Conservation (phyloP, 2,888 invertebrate species). For the Micropterix aruncella region DNA sequence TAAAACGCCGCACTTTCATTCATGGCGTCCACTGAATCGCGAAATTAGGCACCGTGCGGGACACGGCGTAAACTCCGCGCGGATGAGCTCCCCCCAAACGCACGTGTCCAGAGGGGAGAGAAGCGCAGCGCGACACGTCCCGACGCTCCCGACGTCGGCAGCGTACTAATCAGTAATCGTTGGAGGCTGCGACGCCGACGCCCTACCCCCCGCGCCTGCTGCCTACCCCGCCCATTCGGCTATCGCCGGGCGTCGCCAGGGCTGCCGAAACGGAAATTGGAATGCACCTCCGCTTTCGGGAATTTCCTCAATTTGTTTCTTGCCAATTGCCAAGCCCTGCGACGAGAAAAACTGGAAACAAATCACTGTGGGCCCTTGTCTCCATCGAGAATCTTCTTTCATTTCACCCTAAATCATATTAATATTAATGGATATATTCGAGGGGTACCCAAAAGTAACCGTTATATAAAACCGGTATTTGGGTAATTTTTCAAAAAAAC, state of each 20-base stretch:
- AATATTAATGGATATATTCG: too few relatives aligned
- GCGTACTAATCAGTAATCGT: conserved; percentile 44
- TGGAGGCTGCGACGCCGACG: conserved; percentile 16
- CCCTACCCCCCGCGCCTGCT: neutral
- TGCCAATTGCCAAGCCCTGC: conserved; percentile 16
- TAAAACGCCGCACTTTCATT: neutral
- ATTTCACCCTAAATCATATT: too few relatives aligned
- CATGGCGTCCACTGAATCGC: neutral
- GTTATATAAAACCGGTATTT: too few relatives aligned
- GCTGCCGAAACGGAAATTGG: neutral
- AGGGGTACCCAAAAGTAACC: too few relatives aligned
- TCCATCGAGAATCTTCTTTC: conserved; percentile 12
- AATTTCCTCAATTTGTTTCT: too few relatives aligned
- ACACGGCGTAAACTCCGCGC: too few relatives aligned
- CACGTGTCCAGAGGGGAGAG: conserved; percentile 2
- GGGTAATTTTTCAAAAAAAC: too few relatives aligned
- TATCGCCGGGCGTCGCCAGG: too few relatives aligned
- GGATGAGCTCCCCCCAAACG: too few relatives aligned
- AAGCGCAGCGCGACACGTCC: conserved; percentile 6
- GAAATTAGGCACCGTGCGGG: neutral
- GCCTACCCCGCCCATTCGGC: neutral
- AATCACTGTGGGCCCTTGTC: conserved; percentile 13
- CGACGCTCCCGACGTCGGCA: conserved; percentile 8
- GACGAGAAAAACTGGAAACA: conserved; percentile 2
- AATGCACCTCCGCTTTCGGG: neutral